phyloP scores from a whole-genome alignment of 1,140 invertebrate genomes.

The Leptinotarsa texana region DNA sequence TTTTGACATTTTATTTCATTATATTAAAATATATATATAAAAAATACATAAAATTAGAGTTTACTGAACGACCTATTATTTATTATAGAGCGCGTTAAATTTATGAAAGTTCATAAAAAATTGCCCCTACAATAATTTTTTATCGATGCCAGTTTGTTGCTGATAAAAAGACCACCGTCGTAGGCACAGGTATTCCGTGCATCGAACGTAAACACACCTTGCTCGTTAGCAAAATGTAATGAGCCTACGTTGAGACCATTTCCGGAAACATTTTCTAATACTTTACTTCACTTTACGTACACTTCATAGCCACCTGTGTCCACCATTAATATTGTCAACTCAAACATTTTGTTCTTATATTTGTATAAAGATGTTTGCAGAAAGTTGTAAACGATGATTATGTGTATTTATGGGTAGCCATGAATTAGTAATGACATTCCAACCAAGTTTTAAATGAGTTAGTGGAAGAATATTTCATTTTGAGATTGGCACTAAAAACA shows the following conservation, averaged over 20 bases:
- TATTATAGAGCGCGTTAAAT: too few species aligned
- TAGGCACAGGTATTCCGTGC: not conserved
- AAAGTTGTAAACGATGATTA: not conserved
- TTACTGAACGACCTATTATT: too few species aligned
- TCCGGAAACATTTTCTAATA: constrained; percentile 8
- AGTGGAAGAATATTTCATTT: not conserved
- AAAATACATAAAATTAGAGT: too few species aligned
- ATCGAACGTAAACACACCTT: not conserved
- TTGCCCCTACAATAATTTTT: too few species aligned
- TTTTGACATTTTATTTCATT: too few species aligned
- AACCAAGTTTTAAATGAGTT: not conserved
- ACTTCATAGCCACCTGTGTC: constrained; percentile 1
- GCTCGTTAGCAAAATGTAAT: constrained; percentile 2
- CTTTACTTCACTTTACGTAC: not conserved
- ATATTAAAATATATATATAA: too few species aligned
- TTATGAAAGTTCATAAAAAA: too few species aligned
- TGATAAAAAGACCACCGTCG: too few species aligned
- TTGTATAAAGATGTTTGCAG: constrained; percentile 8
- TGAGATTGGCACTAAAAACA: not conserved
- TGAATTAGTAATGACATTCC: not conserved
- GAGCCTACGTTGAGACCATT: not conserved
- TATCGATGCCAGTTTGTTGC: too few species aligned
- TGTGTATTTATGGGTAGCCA: not conserved
- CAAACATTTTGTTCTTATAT: not conserved
- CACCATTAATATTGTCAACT: not conserved